Conservation (phyloP, 2,888 invertebrate genomes). For the Iselma pallidipennis region DNA sequence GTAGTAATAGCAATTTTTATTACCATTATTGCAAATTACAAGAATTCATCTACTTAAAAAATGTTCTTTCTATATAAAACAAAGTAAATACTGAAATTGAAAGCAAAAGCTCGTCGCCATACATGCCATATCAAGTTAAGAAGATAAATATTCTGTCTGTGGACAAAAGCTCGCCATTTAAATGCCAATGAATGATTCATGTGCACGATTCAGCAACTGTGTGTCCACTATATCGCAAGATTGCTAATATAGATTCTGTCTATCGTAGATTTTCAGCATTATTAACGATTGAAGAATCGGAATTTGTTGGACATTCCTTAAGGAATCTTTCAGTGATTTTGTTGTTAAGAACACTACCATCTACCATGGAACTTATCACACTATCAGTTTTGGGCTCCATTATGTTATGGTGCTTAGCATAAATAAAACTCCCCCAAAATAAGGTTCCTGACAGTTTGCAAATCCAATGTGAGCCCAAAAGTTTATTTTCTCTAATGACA, state of each 20-base stretch:
- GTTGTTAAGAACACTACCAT: no score
- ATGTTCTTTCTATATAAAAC: background rate
- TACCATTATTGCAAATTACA: background rate
- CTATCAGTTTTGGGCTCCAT: no score
- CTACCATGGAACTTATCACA: no score
- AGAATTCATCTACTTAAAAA: background rate
- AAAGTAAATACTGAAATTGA: constrained; percentile 17
- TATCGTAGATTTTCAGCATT: background rate
- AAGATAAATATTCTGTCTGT: constrained; percentile 24
- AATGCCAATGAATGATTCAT: constrained; percentile 43
- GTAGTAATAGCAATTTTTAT: background rate
- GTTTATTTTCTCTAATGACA: no score
- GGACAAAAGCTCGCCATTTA: constrained; percentile 37
- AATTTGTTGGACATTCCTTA: background rate
- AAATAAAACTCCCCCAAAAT: no score
- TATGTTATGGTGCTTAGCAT: no score
- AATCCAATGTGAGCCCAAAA: no score
- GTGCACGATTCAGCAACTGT: constrained; percentile 26
- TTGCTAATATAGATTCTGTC: constrained; percentile 27
- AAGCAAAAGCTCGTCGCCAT: constrained; percentile 26
- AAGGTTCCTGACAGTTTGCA: no score
- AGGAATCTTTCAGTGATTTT: no score
- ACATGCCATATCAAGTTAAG: constrained; percentile 9
- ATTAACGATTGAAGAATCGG: background rate
- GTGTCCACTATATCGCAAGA: constrained; percentile 29